Base-by-base conservation (phyloP, 1,140 invertebrate species). In the Latrodectus geometricus region DNA sequence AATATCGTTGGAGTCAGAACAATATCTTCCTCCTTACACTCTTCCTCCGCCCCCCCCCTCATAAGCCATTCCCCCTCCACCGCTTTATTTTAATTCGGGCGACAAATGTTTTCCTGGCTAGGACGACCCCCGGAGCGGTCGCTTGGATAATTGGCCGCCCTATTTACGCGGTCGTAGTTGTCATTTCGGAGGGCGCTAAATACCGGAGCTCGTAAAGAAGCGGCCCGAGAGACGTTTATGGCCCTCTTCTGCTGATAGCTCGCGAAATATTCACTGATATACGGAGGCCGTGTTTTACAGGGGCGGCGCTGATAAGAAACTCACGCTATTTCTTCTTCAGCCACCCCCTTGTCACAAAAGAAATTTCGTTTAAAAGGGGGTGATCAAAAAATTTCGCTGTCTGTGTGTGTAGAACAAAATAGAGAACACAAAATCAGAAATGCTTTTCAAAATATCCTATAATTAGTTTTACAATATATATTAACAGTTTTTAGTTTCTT, bases 141-240 rank as follows among this genome's bases (percentile, higher is more conserved):
- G 72, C 82, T 84, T 61, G 72, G 82, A 84, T 84, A 84, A 84
- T 84, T 84, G 82, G 82, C 72, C 82, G 82, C 82, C 82, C 82
- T 84, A 84, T 84, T 84, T 84, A 84, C 82, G 82, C 82, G 72
- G 72, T 76, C 82, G 82, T 84, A 84, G 48, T 84, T 84, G 82
- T 84, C 82, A 84, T 84, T 84, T 84, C 73, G 82, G 73, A 61
- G 54, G 82, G 82, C 82, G 82, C 81, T 84, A 84, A 84, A 84
- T 84, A 84, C 82, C 73, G 61, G 73, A 56, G 82, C 82, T 84
- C 82, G 82, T 84, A 84, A 84, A 84, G 82, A 84, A 76, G 82
- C 48, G 65, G 72, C 82, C 82, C 56, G 48, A n/a, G 73, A 70
- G 82, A 75, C 82, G 65, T 76, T 84, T 84, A 84, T 76, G 61